Base-by-base conservation (phyloP, 2,797 vertebrate species). In the Xyrichtys novacula region DNA sequence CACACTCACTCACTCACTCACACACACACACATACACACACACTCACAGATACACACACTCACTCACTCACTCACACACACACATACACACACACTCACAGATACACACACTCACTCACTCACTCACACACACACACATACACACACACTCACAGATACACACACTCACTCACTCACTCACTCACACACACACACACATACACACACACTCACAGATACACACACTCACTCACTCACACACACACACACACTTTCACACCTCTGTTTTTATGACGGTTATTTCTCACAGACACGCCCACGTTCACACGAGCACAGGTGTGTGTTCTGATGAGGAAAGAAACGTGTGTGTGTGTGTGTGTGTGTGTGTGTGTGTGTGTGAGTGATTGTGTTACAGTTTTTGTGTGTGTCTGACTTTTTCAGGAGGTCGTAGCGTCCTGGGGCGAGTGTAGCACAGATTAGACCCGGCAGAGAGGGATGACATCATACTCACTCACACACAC, bases 391-490 rank as follows among this genome's bases (percentile, higher is more conserved):
- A 15, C 38, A 23, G 32, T 22, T 44, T 43, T 8, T 59, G 56
- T 52, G 52, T 23, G 39, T 52, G 59, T 48, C 12, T 59, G 54
- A 65, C 10, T 70, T n/a, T 52, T 6, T 20, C 64, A 59, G 59
- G 73, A 54, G 61, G 56, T 61, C 10, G 12, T 47, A 34, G 76
- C 14, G 10, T 78, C 77, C 73, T 71, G 73, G 28, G 16, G 73
- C 40, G 6, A 50, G 50, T n/a, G 55, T 64, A 64, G 75, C 65
- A 50, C 74, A 78, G 74, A 78, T 83, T 67, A 67, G 80, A 79
- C 39, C 71, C 16, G 29, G 76, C 76, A 82, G 62, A 73, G 42
- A 39, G 76, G 61, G 64, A 60, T 69, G 42, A 66, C 47, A 44
- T 63, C 57, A 57, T 54, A 53, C 56, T 53, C 54, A 34, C 57